phyloP scores from a whole-genome alignment of 1,140 invertebrate genomes.

The Papilio glaucus region DNA sequence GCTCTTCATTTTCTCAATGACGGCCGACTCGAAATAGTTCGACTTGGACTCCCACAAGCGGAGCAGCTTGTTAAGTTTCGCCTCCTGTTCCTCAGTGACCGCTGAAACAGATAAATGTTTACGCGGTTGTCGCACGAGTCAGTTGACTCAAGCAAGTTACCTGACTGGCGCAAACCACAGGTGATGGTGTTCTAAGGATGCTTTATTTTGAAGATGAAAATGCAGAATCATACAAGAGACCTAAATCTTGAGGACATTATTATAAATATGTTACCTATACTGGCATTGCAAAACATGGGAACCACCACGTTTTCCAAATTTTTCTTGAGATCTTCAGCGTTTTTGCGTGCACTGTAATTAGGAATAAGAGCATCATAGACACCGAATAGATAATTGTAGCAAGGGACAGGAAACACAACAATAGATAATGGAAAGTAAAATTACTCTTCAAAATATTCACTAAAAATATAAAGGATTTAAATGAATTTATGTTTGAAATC shows the following conservation, averaged over 20 bases:
- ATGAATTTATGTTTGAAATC: background rate
- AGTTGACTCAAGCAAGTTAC: slow-evolving; percentile 74
- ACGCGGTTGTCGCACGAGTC: slow-evolving; percentile 67
- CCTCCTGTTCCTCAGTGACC: slow-evolving; percentile 93
- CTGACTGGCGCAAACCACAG: slow-evolving; percentile 74
- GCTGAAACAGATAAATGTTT: slow-evolving; percentile 84
- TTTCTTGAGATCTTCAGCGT: slow-evolving; percentile 95
- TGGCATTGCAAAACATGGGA: slow-evolving; percentile 97
- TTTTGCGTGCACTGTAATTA: slow-evolving; percentile 94
- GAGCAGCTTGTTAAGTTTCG: slow-evolving; percentile 95
- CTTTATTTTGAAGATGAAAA: slow-evolving; percentile 71
- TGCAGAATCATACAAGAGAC: slow-evolving; percentile 76
- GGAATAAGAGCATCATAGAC: slow-evolving; percentile 82
- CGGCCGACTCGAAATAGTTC: slow-evolving; percentile 94
- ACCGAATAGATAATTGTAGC: slow-evolving; percentile 66
- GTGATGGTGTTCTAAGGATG: slow-evolving; percentile 70
- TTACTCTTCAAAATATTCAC: slow-evolving; percentile 5
- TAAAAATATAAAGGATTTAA: slow-evolving; percentile 11
- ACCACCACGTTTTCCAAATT: slow-evolving; percentile 96
- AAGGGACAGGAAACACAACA: slow-evolving; percentile 54
- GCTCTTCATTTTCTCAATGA: slow-evolving; percentile 93
- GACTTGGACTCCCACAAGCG: slow-evolving; percentile 98
- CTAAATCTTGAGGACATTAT: slow-evolving; percentile 80
- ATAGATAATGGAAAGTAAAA: slow-evolving; percentile 28
- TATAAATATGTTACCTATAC: slow-evolving; percentile 86